Evolutionary conservation across 2,113 vertebrate genomes (phyloP).

Genomic region (Probosciger aterrimus): DNA sequence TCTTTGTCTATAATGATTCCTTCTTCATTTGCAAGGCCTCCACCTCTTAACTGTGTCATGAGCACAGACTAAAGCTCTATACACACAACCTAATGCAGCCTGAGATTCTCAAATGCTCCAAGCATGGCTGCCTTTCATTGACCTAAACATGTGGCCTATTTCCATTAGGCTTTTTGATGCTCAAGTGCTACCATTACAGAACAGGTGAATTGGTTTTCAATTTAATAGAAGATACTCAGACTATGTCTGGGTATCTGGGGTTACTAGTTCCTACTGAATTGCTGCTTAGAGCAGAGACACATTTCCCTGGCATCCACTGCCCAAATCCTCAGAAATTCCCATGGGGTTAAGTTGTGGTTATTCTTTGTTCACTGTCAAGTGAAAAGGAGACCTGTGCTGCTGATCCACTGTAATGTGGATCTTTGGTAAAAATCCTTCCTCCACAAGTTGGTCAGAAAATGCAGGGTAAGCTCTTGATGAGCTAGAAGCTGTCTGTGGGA

Average conservation of each 20-base stretch:
- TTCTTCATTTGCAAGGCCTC: neutral
- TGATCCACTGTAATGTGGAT: neutral
- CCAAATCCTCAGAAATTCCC: neutral
- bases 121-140: neutral
- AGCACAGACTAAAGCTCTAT: no score
- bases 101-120: neutral
- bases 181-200: neutral
- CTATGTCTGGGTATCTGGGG: neutral
- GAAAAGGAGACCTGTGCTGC: neutral
- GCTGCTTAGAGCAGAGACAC: neutral
- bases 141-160: accelerated
- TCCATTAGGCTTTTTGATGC: neutral
- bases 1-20: neutral
- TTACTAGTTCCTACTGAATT: neutral
- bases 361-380: neutral
- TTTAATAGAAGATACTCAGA: neutral
- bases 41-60: neutral
- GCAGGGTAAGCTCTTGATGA: neutral
- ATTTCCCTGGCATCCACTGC: neutral
- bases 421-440: neutral
- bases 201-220: neutral
- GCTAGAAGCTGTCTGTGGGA: neutral
- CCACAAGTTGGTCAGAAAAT: neutral
- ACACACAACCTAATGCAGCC: accelerated
- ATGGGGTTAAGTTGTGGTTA: neutral